These are phyloP conservation scores for Poecilus cupreus DNA, from an alignment of 2,888 invertebrate species.

Conservation along the genomic window DNA sequence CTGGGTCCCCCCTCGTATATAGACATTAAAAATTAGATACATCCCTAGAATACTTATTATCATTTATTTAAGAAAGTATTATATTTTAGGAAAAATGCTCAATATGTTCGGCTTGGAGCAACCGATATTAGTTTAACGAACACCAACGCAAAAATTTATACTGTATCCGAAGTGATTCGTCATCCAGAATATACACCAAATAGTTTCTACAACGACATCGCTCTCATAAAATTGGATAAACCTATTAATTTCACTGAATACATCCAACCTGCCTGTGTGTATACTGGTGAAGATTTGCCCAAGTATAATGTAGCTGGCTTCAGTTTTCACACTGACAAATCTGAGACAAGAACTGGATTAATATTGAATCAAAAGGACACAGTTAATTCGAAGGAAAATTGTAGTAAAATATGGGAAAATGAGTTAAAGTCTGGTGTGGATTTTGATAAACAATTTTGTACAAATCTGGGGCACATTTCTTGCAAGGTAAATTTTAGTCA, in stretches of 20 bases:
- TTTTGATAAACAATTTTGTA: background rate
- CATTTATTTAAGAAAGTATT: background rate
- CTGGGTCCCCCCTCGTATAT: too few relatives aligned
- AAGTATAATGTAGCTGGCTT: background rate
- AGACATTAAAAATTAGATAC: too few relatives aligned
- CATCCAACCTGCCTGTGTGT: conserved; percentile 36
- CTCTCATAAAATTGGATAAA: conserved; percentile 22
- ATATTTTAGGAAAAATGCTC: background rate
- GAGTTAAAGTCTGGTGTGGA: background rate
- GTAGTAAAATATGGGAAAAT: background rate
- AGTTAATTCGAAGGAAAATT: background rate
- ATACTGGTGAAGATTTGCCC: background rate
- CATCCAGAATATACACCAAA: conserved; percentile 6
- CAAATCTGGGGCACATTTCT: background rate
- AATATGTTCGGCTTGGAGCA: background rate
- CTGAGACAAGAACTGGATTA: background rate
- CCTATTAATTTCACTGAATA: background rate
- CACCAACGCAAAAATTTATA: background rate
- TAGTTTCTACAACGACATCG: conserved; percentile 22
- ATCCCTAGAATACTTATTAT: too few relatives aligned
- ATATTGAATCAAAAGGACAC: background rate
- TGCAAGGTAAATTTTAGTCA: background rate
- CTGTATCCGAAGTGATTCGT: background rate
- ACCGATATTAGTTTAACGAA: background rate
- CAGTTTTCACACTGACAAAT: background rate